Percentiles rank a stretch among this genome's conserved stretches.
Evolutionary conservation across 1,140 invertebrate species (phyloP).

Genomic region (Andricus grossulariae): DNA sequence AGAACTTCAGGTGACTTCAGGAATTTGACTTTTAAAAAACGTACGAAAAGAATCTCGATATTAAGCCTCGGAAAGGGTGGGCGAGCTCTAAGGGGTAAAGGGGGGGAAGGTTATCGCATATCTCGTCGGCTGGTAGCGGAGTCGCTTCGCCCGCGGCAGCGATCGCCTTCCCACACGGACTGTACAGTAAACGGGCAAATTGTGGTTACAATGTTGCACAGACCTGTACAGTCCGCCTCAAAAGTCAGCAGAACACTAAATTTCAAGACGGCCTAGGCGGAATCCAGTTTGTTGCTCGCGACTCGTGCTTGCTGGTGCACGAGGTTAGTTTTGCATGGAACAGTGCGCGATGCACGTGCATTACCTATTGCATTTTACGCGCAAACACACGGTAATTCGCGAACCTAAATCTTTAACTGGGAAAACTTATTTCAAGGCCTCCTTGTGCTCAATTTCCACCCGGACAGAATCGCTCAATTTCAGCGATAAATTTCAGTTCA

Average conservation of each 20-base stretch:
- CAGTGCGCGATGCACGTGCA: background rate
- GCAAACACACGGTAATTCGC: background rate
- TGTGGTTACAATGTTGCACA: slow-evolving; percentile 63
- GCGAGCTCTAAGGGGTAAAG: background rate
- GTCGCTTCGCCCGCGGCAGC: background rate
- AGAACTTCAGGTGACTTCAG: no score
- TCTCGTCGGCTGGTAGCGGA: slow-evolving; percentile 8
- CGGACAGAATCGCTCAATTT: no score
- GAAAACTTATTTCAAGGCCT: no score
- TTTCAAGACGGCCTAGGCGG: slow-evolving; percentile 41
- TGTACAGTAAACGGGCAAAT: slow-evolving; percentile 62
- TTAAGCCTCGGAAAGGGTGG: no score
- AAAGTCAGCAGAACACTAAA: slow-evolving; percentile 45
- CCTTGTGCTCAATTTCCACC: no score
- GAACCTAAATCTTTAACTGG: background rate
- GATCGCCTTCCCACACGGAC: slow-evolving; percentile 44
- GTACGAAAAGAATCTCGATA: no score
- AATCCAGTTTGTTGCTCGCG: slow-evolving; percentile 12
- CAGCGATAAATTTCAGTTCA: no score
- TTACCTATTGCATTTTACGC: background rate
- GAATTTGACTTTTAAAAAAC: no score
- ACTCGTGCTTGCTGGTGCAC: slow-evolving; percentile 11
- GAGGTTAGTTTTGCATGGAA: slow-evolving; percentile 18
- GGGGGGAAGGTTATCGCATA: background rate
- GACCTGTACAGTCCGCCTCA: slow-evolving; percentile 58